Conservation (phyloP, 2,888 invertebrate species). For the Archips xylosteana region DNA sequence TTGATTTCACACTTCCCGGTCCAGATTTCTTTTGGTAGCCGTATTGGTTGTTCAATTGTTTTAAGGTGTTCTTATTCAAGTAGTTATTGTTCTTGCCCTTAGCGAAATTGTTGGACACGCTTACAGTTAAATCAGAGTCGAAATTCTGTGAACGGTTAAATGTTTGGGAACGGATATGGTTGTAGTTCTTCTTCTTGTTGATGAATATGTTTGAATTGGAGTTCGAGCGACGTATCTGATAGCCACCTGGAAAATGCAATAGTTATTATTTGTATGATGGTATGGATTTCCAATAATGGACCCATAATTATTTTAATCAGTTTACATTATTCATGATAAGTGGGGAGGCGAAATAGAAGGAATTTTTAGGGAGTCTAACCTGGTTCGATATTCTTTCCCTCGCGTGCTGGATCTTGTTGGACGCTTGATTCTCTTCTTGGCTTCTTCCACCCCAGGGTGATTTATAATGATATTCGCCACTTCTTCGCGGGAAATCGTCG, state of each 20-base stretch:
- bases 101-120: slow-evolving; percentile 24
- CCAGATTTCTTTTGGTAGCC: slow-evolving; percentile 23
- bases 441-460: no score
- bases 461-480: no score
- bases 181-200: slow-evolving; percentile 13
- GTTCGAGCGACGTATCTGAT: slow-evolving; percentile 18
- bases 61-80: slow-evolving; percentile 22
- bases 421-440: no score
- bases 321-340: no score
- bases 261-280: no score
- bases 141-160: slow-evolving; percentile 11
- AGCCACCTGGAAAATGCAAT: slow-evolving; percentile 28
- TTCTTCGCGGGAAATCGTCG: no score
- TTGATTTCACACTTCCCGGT: slow-evolving; percentile 24
- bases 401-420: no score
- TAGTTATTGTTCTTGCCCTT: slow-evolving; percentile 29
- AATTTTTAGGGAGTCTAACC: no score
- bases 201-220: not conserved
- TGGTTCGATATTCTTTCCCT: no score
- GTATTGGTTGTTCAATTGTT: slow-evolving; percentile 31
- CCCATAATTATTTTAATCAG: no score
- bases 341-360: no score
- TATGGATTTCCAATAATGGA: no score
- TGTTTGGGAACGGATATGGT: slow-evolving; percentile 10
- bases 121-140: slow-evolving; percentile 21